A percentile compares a stretch with the other conserved stretches of the same genome.
Conservation (phyloP, 2,797 vertebrate genomes). For the Morus bassanus region DNA sequence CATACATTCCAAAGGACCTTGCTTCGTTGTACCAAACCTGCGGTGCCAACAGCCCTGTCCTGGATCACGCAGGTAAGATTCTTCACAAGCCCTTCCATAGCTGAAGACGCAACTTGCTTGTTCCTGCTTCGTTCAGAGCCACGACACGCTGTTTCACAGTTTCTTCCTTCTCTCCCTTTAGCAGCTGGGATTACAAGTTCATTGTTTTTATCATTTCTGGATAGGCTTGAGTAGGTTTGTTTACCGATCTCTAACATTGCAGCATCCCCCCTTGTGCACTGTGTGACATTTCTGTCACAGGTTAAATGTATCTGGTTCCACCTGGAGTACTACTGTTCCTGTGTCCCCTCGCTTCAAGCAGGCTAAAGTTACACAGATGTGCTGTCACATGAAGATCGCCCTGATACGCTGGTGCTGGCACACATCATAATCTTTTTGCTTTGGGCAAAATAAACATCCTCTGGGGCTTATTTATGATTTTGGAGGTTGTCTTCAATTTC, state of each 20-base stretch:
- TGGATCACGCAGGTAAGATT: conserved; percentile 88
- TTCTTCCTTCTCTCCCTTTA: not conserved
- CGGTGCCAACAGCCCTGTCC: conserved; percentile 83
- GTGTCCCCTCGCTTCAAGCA: not conserved
- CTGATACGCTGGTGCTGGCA: conserved; percentile 1
- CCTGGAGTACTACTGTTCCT: conserved; percentile 13
- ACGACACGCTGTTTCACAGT: not conserved
- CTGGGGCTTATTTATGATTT: conserved; percentile 28
- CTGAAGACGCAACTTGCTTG: not conserved
- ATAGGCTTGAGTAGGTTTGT: conserved; percentile 18
- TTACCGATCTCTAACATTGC: not conserved
- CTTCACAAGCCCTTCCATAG: not conserved
- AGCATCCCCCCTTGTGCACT: not conserved
- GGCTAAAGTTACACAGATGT: conserved; percentile 33
- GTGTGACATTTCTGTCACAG: conserved; percentile 5
- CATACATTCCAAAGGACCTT: conserved; percentile 91
- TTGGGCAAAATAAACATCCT: conserved; percentile 24
- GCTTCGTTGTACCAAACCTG: conserved; percentile 93
- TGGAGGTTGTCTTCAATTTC: not conserved
- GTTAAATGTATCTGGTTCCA: conserved; percentile 27
- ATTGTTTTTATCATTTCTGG: conserved; percentile 14
- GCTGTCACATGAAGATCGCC: not conserved
- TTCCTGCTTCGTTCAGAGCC: not conserved
- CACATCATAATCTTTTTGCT: conserved; percentile 22
- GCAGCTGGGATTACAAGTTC: not conserved